Evolutionary conservation across 2,113 vertebrate species (phyloP), one percentile per base, ranked within the genome.

Genomic region (Xiphophorus hellerii): DNA sequence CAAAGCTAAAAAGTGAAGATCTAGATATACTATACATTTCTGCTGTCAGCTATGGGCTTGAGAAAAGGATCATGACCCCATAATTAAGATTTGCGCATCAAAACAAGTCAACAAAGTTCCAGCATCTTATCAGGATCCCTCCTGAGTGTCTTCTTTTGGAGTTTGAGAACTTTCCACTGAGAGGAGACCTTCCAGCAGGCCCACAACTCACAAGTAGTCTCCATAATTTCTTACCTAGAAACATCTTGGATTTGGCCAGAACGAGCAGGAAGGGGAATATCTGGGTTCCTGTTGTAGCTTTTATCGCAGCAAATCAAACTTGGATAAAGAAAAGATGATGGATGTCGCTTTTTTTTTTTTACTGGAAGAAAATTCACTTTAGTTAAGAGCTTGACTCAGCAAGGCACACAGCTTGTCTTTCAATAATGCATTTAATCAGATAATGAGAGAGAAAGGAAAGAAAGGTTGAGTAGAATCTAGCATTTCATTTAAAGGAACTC

Each of bases 351-450:
- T 2, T 20, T 62, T 22, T 35, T 14, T 35, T 65, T 35, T n/a
- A 11, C 3, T 20, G 35, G 20, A 64, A 20, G 3, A 25, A 54
- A n/a, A n/a, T 58, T 13, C n/a, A 63, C 22, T 65, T 65, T 0
- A 42, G 27, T 67, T 60, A 31, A 28, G 62, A 15, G 17, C 20
- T 33, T 31, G 51, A 39, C 31, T 30, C 48, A 39, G 70, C 78
- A 28, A 78, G 78, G 60, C 14, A 54, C 27, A 73, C 44, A 67
- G 28, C 71, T 61, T 84, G 74, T 69, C 58, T 88, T 89, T 90
- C 82, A 48, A 84, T 80, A 63, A 90, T 90, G 87, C 85, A 64
- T 92, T 92, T 92, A 93, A 85, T 93, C 62, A 83, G n/a, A 48
- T 82, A 75, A 22, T 77, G 35, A 33, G 62, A 4, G 58, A 0